Base-by-base conservation (phyloP, 2,113 vertebrate genomes). In the Nipponia nippon region DNA sequence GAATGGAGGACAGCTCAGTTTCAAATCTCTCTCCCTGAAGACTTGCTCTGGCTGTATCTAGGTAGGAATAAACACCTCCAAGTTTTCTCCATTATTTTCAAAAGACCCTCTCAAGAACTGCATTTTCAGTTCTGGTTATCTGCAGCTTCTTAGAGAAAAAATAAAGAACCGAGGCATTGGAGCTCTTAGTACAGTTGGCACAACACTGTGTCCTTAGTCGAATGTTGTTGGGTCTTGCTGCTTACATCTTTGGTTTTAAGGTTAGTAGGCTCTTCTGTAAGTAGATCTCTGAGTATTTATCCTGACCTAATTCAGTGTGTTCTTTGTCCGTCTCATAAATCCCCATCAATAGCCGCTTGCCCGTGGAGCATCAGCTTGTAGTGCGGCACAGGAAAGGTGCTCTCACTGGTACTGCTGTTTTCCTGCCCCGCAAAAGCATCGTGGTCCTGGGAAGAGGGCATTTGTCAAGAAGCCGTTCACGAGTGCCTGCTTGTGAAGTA, bases 221-320 rank as follows among this genome's bases (percentile, higher is more conserved):
- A 50, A 49, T 52, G 36, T 29, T 91, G 26, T 42, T 67, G 26
- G n/a, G 34, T 71, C 69, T 59, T 58, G 73, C 65, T 87, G 66
- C 89, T 81, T 67, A 63, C 23, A 38, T 38, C 29, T 67, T 66
- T 78, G n/a, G 84, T 66, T 85, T 94, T 90, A 91, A 94, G 91
- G 79, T 83, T 80, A 80, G 79, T 59, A 92, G 95, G 89, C 80
- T 92, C 49, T 58, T 83, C 83, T 71, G 10, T 94, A 94, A 90
- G 77, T 59, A 93, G 91, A 77, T 94, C 76, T 58, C 77, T 32
- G 63, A 63, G 83, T 66, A 78, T 82, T 91, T 89, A 89, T 67
- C 86, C 87, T 91, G 91, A 89, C 91, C 89, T 96, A 96, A 83
- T 79, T 87, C 30, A 22, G 13, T 21, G 36, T 38, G 52, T 78